Conservation (phyloP, 2,888 invertebrate genomes). For the Acleris sparsana region DNA sequence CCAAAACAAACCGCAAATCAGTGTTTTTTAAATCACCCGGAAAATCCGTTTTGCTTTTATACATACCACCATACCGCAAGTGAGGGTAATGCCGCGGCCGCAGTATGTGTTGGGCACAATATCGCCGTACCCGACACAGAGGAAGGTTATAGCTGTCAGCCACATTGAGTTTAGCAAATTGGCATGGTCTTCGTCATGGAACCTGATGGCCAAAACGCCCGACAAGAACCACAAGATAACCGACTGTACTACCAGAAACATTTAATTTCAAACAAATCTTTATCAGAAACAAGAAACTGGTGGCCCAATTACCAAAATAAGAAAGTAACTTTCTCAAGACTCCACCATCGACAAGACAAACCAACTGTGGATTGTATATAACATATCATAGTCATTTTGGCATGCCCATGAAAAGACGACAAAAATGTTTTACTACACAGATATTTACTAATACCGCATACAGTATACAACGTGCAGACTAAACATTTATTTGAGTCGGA, state of each 20-base stretch:
- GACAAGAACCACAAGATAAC: slow-evolving; percentile 81
- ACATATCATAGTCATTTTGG: slow-evolving; percentile 50
- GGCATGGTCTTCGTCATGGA: slow-evolving; percentile 99
- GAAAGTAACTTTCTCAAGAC: slow-evolving; percentile 38
- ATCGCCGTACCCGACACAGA: slow-evolving; percentile 99
- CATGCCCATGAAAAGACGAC: slow-evolving; percentile 70
- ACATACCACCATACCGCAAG: slow-evolving; percentile 99
- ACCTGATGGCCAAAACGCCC: slow-evolving; percentile 88
- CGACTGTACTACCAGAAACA: slow-evolving; percentile 52
- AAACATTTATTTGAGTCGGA: slow-evolving; percentile 73
- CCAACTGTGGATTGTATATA: slow-evolving; percentile 13
- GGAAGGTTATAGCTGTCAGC: slow-evolving; percentile 99
- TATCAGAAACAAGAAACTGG: slow-evolving; percentile 11
- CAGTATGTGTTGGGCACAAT: slow-evolving; percentile 99
- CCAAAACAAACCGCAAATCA: slow-evolving; percentile 21
- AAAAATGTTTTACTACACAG: slow-evolving; percentile 70
- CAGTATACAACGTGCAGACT: slow-evolving; percentile 78
- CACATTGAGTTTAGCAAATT: slow-evolving; percentile 99
- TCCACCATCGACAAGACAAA: slow-evolving; percentile 22
- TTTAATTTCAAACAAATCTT: slow-evolving; percentile 14
- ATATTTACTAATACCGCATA: slow-evolving; percentile 64
- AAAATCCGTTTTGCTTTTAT: slow-evolving; percentile 69
- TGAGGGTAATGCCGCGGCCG: slow-evolving; percentile 99
- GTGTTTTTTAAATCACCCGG: slow-evolving; percentile 54
- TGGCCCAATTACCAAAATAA: slow-evolving; percentile 36